These are phyloP conservation scores for Drosophila yakuba DNA, from an alignment of 1,140 invertebrate genomes.

Conservation along the genomic window DNA sequence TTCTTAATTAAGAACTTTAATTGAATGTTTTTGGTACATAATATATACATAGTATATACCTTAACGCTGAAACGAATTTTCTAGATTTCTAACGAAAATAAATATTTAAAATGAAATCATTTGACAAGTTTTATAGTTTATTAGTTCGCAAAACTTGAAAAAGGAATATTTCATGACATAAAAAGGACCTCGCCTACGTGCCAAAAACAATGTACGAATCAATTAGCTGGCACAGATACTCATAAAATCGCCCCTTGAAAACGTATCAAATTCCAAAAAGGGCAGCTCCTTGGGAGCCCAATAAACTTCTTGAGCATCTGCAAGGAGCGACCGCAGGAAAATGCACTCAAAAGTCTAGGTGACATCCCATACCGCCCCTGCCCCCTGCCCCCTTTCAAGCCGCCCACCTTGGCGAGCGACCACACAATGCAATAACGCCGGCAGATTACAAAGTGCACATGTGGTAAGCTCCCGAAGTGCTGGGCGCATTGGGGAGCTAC, in stretches of 20 bases:
- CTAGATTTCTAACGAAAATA: too few species aligned
- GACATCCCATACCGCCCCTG: conserved; percentile 8
- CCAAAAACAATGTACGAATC: conserved; percentile 21
- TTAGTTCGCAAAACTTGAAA: too few species aligned
- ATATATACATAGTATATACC: too few species aligned
- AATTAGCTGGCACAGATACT: conserved; percentile 48
- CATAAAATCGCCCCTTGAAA: conserved; percentile 21
- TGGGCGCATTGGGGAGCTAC: conserved; percentile 47
- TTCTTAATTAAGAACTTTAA: too few species aligned
- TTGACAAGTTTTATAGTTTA: too few species aligned
- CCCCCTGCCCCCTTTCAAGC: background rate
- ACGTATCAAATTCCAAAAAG: conserved; percentile 34
- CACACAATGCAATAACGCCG: conserved; percentile 79
- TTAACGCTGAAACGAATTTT: too few species aligned
- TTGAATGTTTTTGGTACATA: too few species aligned
- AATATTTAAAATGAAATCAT: too few species aligned
- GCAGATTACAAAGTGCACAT: conserved; percentile 83
- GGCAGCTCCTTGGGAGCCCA: conserved; percentile 7
- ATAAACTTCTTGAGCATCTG: conserved; percentile 31
- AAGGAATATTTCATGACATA: background rate
- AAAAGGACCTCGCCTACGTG: conserved; percentile 33
- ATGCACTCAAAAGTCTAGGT: conserved; percentile 69
- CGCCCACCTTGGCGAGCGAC: conserved; percentile 3
- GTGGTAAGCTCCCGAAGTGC: conserved; percentile 74
- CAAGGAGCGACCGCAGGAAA: conserved; percentile 49